Conservation (phyloP, 2,797 vertebrate species). For the Choloepus didactylus region DNA sequence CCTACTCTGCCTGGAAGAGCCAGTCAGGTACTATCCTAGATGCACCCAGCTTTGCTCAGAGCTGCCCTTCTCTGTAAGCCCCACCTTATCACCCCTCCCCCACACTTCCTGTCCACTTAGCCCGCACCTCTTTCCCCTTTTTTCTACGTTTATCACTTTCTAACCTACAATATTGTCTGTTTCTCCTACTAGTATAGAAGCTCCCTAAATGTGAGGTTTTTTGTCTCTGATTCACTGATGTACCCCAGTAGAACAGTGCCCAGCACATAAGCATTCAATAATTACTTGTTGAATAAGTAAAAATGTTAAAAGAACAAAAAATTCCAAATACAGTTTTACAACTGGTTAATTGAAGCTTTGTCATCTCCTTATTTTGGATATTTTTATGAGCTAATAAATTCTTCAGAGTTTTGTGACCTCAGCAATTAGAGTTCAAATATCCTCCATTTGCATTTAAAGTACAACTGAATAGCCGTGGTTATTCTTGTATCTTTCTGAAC, state of each 20-base stretch:
- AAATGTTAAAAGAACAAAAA: constrained; percentile 14
- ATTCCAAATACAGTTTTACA: not conserved
- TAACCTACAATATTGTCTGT: not conserved
- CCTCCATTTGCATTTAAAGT: not conserved
- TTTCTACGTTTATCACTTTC: not conserved
- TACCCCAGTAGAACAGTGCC: not conserved
- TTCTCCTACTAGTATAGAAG: not conserved
- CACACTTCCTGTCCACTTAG: not conserved
- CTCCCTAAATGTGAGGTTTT: not conserved
- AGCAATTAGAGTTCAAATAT: not conserved
- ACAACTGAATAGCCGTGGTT: not conserved
- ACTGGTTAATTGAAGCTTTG: not conserved
- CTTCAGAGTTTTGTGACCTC: not conserved
- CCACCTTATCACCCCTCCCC: not conserved
- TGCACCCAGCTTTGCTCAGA: not conserved
- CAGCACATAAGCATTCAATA: not conserved
- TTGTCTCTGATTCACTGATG: not conserved
- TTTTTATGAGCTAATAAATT: not conserved
- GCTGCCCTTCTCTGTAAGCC: not conserved
- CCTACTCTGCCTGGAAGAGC: not conserved
- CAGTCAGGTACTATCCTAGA: not conserved
- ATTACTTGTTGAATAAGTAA: not conserved
- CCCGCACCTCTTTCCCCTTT: not conserved
- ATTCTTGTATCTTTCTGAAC: not conserved
- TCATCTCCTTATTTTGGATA: not conserved